Conservation (phyloP, 2,113 vertebrate species). For the Dendropsophus ebraccatus region DNA sequence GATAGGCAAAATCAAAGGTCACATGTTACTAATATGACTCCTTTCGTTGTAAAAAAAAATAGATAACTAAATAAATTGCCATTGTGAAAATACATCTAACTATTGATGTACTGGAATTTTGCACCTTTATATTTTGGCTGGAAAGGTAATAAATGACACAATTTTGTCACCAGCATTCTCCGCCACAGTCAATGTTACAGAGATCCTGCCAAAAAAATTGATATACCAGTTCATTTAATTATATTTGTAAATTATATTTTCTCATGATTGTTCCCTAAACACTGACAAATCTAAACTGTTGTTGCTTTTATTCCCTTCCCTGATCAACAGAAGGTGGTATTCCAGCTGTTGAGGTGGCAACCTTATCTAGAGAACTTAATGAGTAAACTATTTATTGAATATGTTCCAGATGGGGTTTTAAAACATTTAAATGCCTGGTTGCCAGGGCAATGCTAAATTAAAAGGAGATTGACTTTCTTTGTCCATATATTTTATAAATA, state of each 20-base stretch:
- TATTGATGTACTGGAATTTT: not conserved
- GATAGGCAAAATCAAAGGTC: no score
- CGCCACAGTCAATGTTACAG: not conserved
- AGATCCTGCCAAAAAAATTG: not conserved
- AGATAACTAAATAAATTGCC: no score
- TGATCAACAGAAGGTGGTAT: constrained; percentile 36
- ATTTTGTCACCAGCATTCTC: not conserved
- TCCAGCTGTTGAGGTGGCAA: constrained; percentile 52
- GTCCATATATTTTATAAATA: constrained; percentile 3
- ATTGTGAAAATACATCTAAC: no score
- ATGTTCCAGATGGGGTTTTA: constrained; percentile 50
- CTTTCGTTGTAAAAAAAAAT: no score
- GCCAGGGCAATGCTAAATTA: not conserved
- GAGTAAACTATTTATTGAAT: constrained; percentile 44
- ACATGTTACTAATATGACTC: no score
- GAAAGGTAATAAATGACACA: not conserved
- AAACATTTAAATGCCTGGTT: constrained; percentile 28
- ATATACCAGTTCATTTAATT: constrained; percentile 23
- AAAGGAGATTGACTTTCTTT: constrained; percentile 9
- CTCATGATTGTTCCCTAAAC: constrained; percentile 20
- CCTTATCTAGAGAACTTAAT: constrained; percentile 25
- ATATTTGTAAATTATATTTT: constrained; percentile 28
- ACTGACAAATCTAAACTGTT: constrained; percentile 35
- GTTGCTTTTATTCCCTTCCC: constrained; percentile 24
- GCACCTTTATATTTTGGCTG: not conserved